These are phyloP conservation scores for Cnemophilus loriae DNA, from an alignment of 2,113 vertebrate species.

Conservation along the genomic window DNA sequence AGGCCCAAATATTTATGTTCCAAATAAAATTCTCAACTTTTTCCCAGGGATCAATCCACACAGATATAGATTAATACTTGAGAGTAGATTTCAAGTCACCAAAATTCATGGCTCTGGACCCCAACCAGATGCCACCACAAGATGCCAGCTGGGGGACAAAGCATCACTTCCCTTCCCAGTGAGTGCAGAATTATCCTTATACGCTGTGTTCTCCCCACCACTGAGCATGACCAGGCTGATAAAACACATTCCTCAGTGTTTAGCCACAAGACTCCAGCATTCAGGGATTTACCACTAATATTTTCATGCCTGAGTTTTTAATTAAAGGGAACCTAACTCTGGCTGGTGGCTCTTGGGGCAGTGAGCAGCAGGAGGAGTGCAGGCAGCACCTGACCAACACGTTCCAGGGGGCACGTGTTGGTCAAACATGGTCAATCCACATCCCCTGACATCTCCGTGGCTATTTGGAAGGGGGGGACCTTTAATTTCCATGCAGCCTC, in stretches of 20 bases:
- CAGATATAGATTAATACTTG: neutral
- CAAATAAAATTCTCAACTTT: neutral
- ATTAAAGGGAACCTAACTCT: neutral
- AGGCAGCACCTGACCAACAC: neutral
- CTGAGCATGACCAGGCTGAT: neutral
- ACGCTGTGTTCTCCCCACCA: neutral
- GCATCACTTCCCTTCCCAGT: neutral
- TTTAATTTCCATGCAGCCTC: neutral
- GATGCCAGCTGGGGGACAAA: neutral
- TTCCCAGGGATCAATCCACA: neutral
- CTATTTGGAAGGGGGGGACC: accelerated
- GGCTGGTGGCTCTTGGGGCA: accelerated
- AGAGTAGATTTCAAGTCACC: neutral
- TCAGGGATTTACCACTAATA: neutral
- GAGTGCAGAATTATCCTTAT: neutral
- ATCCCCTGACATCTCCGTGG: neutral
- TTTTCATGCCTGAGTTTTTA: neutral
- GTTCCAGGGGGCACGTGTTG: neutral
- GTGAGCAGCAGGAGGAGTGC: neutral
- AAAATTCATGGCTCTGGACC: neutral
- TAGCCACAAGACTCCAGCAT: neutral
- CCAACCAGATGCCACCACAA: neutral
- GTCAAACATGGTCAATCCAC: accelerated
- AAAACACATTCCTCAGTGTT: neutral
- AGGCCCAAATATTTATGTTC: neutral